Conservation (phyloP, 2,888 invertebrate species). For the Thumatha senex region DNA sequence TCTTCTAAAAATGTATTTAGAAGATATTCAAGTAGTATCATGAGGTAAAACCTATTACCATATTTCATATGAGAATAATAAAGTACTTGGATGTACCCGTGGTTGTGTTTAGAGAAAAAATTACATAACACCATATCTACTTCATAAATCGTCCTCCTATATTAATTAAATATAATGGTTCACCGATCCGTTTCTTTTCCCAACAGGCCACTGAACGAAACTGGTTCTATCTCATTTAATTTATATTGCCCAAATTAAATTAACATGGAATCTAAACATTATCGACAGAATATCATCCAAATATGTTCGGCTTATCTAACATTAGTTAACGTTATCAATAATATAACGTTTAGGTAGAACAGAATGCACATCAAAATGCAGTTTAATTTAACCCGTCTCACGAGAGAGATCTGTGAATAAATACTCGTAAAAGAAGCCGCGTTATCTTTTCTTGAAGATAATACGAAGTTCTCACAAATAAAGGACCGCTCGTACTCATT, state of each 20-base stretch:
- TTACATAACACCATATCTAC: conserved; percentile 61
- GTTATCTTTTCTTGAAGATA: conserved; percentile 31
- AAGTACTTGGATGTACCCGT: conserved; percentile 44
- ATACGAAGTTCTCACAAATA: conserved; percentile 45
- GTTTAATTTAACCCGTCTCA: conserved; percentile 2
- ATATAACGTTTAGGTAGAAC: conserved; percentile 32
- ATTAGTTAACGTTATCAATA: conserved; percentile 30
- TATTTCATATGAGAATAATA: conserved; percentile 62
- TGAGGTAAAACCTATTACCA: conserved; percentile 53
- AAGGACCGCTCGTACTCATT: conserved; percentile 60
- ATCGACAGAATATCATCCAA: conserved; percentile 55
- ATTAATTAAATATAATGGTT: conserved; percentile 75
- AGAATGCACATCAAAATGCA: conserved; percentile 15
- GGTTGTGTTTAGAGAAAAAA: conserved; percentile 60
- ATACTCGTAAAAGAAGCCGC: conserved; percentile 17
- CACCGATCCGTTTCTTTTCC: conserved; percentile 62
- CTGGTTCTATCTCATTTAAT: conserved; percentile 66
- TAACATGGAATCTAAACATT: conserved; percentile 64
- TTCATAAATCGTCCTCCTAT: conserved; percentile 68
- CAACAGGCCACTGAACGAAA: conserved; percentile 59
- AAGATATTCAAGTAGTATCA: conserved; percentile 26
- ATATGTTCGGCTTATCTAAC: conserved; percentile 41
- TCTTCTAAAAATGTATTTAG: conserved; percentile 22
- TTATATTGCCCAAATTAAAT: conserved; percentile 73
- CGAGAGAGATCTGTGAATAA: conserved; percentile 9